Percentiles rank a stretch among this genome's conserved stretches.
phyloP scores from a whole-genome alignment of 2,113 vertebrate genomes.

The Cephalopterus ornatus region DNA sequence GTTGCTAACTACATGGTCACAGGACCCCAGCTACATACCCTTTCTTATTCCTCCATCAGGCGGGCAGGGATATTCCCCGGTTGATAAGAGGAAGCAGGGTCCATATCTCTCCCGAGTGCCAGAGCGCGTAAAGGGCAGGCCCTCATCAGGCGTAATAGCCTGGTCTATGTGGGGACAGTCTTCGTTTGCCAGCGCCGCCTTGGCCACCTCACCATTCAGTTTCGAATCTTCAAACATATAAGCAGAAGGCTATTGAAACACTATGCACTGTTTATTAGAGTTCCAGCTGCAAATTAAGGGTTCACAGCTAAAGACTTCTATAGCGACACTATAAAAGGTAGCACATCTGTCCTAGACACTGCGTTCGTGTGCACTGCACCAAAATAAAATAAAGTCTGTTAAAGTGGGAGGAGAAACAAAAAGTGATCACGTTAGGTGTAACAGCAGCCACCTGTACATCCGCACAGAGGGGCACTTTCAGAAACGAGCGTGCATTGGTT shows the following conservation, averaged over 20 bases:
- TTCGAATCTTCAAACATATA: conserved; percentile 95
- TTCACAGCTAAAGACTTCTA: conserved; percentile 66
- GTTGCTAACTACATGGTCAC: conserved; percentile 48
- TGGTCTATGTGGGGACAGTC: conserved; percentile 99
- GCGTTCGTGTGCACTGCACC: conserved; percentile 10
- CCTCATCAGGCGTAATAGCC: conserved; percentile 96
- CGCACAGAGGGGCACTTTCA: conserved; percentile 24
- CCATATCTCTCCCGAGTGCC: conserved; percentile 91
- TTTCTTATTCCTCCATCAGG: conserved; percentile 96
- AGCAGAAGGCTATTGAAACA: conserved; percentile 87
- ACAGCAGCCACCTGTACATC: conserved; percentile 39
- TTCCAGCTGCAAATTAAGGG: conserved; percentile 60
- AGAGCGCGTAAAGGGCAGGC: conserved; percentile 92
- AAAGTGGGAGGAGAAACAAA: conserved; percentile 56
- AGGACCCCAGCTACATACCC: conserved; percentile 91
- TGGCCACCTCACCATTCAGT: conserved; percentile 96
- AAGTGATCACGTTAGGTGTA: conserved; percentile 13
- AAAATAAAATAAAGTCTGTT: conserved; percentile 45
- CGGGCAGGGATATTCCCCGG: conserved; percentile 94
- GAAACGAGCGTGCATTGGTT: conserved; percentile 40
- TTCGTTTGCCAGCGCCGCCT: conserved; percentile 97
- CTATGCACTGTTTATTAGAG: conserved; percentile 75
- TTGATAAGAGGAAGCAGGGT: conserved; percentile 98
- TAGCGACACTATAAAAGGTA: conserved; percentile 43
- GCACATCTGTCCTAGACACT: conserved; percentile 64